Evolutionary conservation across 2,797 vertebrate genomes (phyloP).

Genomic region (Gambusia yucatana): DNA sequence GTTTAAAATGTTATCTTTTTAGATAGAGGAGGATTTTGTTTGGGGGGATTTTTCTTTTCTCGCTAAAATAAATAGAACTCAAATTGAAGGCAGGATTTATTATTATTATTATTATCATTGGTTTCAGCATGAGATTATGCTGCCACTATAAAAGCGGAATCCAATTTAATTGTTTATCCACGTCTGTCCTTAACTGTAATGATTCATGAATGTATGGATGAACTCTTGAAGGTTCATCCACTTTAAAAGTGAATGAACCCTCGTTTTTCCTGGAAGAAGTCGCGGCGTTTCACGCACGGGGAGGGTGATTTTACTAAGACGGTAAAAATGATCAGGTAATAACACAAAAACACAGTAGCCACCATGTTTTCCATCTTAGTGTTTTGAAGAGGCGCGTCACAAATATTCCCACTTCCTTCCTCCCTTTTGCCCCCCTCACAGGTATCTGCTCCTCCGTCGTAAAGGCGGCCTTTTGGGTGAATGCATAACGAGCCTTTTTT

Average conservation of each 20-base stretch:
- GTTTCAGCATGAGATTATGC: neutral
- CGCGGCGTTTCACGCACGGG: neutral
- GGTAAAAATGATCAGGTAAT: neutral
- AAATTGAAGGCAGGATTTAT: neutral
- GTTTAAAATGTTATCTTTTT: too few relatives aligned
- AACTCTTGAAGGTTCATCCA: too few relatives aligned
- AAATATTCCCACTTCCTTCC: neutral
- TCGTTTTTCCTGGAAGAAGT: neutral
- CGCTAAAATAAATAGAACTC: neutral
- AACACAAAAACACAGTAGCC: neutral
- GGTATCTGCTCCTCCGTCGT: conserved; percentile 26
- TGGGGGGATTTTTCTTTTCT: neutral
- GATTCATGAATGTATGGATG: conserved; percentile 65
- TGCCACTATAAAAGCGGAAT: neutral
- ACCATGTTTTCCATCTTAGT: neutral
- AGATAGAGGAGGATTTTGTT: neutral
- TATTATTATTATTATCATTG: neutral
- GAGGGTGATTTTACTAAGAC: conserved; percentile 5
- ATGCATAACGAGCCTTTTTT: conserved; percentile 14
- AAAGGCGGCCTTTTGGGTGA: conserved; percentile 59
- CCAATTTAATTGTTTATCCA: neutral
- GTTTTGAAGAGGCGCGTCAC: neutral
- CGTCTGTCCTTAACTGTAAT: neutral
- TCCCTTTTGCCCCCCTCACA: neutral
- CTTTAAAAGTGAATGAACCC: conserved; percentile 2